Evolutionary conservation across 1,140 invertebrate species (phyloP).

Genomic region (Heliconius hermathena): DNA sequence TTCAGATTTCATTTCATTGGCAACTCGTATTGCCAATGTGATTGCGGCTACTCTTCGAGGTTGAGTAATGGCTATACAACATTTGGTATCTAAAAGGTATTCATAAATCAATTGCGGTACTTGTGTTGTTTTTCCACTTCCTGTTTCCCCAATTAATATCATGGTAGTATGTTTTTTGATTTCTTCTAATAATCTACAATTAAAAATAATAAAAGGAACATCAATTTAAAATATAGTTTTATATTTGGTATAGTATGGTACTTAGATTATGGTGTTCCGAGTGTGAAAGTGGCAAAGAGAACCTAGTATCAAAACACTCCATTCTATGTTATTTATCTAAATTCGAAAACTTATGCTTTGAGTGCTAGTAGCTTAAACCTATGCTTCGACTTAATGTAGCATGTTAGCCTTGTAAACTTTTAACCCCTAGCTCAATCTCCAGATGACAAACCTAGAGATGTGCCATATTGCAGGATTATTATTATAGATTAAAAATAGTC

Average conservation of each 20-base stretch:
- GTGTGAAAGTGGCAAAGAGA: too few relatives aligned
- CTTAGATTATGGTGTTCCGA: too few relatives aligned
- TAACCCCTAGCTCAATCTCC: too few relatives aligned
- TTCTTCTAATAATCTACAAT: conserved; percentile 73
- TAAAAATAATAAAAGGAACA: conserved; percentile 10
- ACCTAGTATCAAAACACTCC: too few relatives aligned
- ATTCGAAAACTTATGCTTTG: too few relatives aligned
- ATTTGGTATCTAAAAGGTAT: conserved; percentile 89
- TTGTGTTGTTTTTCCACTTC: conserved; percentile 99
- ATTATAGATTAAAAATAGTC: too few relatives aligned
- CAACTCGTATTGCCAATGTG: conserved; percentile 92
- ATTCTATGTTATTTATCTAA: too few relatives aligned
- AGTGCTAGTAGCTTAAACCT: too few relatives aligned
- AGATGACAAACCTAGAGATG: too few relatives aligned
- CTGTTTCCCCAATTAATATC: conserved; percentile 98
- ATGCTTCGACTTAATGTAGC: too few relatives aligned
- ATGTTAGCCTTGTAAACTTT: too few relatives aligned
- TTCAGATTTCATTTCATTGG: conserved; percentile 89
- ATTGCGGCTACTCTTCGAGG: conserved; percentile 95
- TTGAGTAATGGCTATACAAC: conserved; percentile 93
- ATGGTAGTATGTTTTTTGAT: conserved; percentile 81
- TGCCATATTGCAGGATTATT: too few relatives aligned
- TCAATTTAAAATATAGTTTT: conserved; percentile 11
- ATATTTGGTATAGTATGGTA: background rate
- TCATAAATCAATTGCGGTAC: conserved; percentile 97